Percentiles rank a stretch among this genome's conserved stretches.
Conservation (phyloP, 2,888 invertebrate genomes). For the Charanyca ferruginea region DNA sequence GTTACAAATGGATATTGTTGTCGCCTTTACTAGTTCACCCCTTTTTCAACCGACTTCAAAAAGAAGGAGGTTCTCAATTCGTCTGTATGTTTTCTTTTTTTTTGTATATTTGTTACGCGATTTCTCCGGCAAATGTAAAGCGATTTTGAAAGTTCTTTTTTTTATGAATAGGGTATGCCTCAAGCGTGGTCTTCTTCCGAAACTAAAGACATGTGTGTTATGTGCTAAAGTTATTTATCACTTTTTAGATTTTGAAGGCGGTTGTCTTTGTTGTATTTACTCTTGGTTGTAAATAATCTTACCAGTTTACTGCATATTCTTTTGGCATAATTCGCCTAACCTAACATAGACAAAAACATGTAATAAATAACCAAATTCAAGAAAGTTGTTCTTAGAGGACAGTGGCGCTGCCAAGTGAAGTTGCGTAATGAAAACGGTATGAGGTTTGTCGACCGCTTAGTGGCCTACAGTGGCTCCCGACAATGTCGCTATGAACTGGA, state of each 20-base stretch:
- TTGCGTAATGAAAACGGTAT: conserved; percentile 4
- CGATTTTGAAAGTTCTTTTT: too few species aligned
- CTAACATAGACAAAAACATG: background rate
- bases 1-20: too few species aligned
- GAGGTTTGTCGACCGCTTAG: conserved; percentile 9
- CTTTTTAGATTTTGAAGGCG: too few species aligned
- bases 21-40: background rate
- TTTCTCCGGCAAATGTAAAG: too few species aligned
- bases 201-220: too few species aligned
- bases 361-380: conserved; percentile 3
- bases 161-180: too few species aligned
- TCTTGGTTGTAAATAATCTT: background rate
- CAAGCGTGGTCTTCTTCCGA: too few species aligned
- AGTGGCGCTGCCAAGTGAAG: background rate
- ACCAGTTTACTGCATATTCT: background rate
- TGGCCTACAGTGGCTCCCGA: background rate
- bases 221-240: too few species aligned
- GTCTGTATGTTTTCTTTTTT: too few species aligned
- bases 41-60: too few species aligned
- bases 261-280: background rate
- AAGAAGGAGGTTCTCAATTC: too few species aligned
- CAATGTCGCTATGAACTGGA: conserved; percentile 31
- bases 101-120: too few species aligned
- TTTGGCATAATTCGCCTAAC: background rate
- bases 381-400: background rate